Evolutionary conservation across 2,888 invertebrate genomes (phyloP).

Genomic region (Arctia plantaginis): DNA sequence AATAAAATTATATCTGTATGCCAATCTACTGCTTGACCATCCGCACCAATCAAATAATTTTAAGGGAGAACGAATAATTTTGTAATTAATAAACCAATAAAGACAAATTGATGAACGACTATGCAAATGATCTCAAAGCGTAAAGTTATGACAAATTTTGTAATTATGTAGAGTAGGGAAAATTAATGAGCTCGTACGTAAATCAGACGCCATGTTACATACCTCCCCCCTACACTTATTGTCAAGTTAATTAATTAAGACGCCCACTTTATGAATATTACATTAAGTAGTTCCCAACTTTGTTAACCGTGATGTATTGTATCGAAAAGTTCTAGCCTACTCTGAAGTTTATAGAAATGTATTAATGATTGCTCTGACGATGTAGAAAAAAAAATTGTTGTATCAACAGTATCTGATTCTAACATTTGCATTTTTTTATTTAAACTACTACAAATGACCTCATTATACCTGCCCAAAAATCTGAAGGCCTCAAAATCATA

Average conservation of each 20-base stretch:
- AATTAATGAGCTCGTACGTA: constrained; percentile 43
- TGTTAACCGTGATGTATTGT: constrained; percentile 8
- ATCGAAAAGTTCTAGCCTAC: neutral
- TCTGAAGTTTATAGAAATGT: neutral
- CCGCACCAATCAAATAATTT: neutral
- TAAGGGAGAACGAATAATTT: neutral
- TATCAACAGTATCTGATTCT: neutral
- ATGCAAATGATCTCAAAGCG: constrained; percentile 29
- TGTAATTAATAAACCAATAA: neutral
- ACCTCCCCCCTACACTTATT: constrained; percentile 30
- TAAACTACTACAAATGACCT: constrained; percentile 1
- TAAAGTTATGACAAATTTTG: constrained; percentile 43
- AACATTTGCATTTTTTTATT: neutral
- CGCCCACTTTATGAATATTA: constrained; percentile 17
- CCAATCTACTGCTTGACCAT: neutral
- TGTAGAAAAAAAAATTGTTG: neutral
- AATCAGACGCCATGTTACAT: constrained; percentile 18
- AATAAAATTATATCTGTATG: neutral
- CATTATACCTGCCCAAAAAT: neutral
- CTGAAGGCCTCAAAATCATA: neutral
- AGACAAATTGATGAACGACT: constrained; percentile 16
- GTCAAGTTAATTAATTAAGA: constrained; percentile 24
- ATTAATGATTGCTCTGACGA: neutral
- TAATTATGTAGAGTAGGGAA: constrained; percentile 32
- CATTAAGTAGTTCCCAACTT: constrained; percentile 18